phyloP scores from a whole-genome alignment of 2,797 vertebrate species.

The Eulemur rubriventer region DNA sequence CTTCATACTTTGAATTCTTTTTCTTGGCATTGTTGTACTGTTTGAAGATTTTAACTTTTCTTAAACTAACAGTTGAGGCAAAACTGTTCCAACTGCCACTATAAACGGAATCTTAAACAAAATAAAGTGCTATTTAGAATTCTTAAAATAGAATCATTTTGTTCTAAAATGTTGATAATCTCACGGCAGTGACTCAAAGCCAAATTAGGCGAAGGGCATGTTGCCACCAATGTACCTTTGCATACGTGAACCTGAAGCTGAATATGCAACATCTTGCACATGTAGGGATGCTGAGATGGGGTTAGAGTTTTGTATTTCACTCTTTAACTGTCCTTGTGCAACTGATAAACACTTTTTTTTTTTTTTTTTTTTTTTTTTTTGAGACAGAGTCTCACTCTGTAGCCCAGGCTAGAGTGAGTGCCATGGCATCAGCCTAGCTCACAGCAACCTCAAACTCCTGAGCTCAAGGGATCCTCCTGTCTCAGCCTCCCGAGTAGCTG shows the following conservation, averaged over 20 bases:
- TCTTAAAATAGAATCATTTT: conserved; percentile 58
- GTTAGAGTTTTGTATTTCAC: background rate
- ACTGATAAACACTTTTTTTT: background rate
- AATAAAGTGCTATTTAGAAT: conserved; percentile 36
- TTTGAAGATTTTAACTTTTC: conserved; percentile 48
- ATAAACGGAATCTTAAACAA: conserved; percentile 59
- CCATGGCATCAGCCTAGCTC: no score
- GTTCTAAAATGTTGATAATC: conserved; percentile 39
- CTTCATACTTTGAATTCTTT: background rate
- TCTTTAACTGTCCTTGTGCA: background rate
- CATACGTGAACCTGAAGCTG: background rate
- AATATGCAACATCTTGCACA: background rate
- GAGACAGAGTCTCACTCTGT: no score
- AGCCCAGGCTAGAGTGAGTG: no score
- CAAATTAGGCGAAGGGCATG: background rate
- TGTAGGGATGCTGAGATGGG: background rate
- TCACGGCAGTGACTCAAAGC: conserved; percentile 35
- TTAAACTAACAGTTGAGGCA: conserved; percentile 59
- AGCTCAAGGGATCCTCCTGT: no score
- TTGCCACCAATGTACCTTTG: background rate
- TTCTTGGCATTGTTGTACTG: conserved; percentile 40
- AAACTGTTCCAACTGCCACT: background rate
- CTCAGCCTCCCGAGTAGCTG: no score
- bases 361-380: no score
- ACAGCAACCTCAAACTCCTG: no score